A percentile compares a stretch with the other conserved stretches of the same genome.
phyloP scores from a whole-genome alignment of 2,113 vertebrate genomes.

The Phalacrocorax aristotelis region DNA sequence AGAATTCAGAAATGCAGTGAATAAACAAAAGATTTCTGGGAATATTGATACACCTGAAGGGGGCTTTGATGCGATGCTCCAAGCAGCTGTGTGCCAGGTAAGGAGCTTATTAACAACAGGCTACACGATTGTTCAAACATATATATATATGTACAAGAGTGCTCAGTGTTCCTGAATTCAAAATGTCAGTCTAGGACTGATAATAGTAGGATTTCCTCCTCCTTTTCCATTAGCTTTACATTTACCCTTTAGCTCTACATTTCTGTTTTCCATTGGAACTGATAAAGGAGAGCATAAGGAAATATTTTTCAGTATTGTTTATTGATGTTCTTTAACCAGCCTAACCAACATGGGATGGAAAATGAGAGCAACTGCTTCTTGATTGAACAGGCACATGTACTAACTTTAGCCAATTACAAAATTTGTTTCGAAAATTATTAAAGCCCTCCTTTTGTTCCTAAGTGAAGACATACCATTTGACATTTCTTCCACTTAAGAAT shows the following conservation, averaged over 20 bases:
- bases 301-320: neutral
- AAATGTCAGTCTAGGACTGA: neutral
- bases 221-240: neutral
- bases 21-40: constrained; percentile 84
- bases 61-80: constrained; percentile 95
- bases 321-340: neutral
- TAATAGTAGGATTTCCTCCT: neutral
- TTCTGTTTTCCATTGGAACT: neutral
- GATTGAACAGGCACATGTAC: neutral
- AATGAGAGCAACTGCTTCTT: neutral
- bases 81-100: constrained; percentile 95
- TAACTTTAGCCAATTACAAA: neutral
- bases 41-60: constrained; percentile 94
- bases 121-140: neutral
- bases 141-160: neutral
- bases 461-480: neutral
- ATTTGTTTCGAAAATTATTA: neutral
- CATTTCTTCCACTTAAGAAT: neutral
- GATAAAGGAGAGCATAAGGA: neutral
- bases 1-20: constrained; percentile 89
- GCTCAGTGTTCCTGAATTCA: neutral
- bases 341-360: neutral
- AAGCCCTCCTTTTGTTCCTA: neutral
- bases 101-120: neutral
- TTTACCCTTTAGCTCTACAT: neutral